Base-by-base conservation (phyloP, 2,888 invertebrate species). In the Amphipyra tragopoginis region DNA sequence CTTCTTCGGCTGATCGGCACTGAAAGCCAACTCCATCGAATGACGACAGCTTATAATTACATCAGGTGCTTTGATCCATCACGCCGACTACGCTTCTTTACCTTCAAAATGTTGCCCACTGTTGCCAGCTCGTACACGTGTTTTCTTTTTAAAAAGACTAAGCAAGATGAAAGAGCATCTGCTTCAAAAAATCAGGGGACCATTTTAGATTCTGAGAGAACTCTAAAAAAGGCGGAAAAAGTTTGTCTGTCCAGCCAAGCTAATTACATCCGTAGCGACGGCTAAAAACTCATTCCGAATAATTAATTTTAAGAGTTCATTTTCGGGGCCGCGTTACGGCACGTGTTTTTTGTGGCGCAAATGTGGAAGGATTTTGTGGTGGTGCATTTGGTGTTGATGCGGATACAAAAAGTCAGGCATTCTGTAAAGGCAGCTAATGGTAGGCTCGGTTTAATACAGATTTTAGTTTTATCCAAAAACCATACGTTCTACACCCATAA, bases 201-300 rank as follows among this genome's bases (percentile, higher is more conserved):
- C 81, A 81, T 82, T 77, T 73, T 72, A 59, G 63, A 42, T 44
- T 56, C 56, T 61, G 74, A 78, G 69, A 77, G 79, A 81, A 79
- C 77, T 81, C 75, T 59, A 68, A 81, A 85, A 85, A 80, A 78
- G 52, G 60, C 62, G 64, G 64, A 68, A 71, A 66, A 79, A 77
- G 77, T 68, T 78, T 42, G 53, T 63, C 70, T 54, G 72, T 68
- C 72, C 78, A 54, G 63, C 75, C 70, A 69, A 71, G 73, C 85
- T 86, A 86, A 86, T 86, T 86, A 85, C 84, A 77, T 80, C 83
- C 81, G 80, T 66, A 51, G 42, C 34, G 74, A 74, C 77, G 66
- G 71, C 78, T 74, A 66, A 74, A 62, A 76, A 77, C 79, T 79
- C 81, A 79, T 83, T 81, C 64, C 61, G 59, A 67, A 72, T 77